Evolutionary conservation across 2,113 vertebrate genomes (phyloP), one percentile per base, ranked within the genome.

Genomic region (Myocastor coypus): DNA sequence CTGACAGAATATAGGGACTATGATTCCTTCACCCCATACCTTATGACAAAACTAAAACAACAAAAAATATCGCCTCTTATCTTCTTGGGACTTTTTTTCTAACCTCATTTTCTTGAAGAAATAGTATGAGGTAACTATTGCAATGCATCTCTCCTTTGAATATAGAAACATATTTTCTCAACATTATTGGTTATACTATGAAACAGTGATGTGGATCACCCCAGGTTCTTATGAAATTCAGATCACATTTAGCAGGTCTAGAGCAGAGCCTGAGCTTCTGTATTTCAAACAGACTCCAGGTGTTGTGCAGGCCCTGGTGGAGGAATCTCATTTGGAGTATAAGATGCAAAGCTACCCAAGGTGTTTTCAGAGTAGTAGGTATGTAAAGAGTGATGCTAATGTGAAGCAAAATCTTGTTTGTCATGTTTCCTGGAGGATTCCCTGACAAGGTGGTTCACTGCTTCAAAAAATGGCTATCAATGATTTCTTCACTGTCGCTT

Each of bases 281-380:
- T 61, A 92, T 92, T 92, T 94, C 91, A 68, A 63, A 82, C 20
- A 63, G 73, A 34, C 12, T 90, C 57, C 86, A 57, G 26, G 64
- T 93, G 78, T 30, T 57, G 24, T 84, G 42, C 37, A 59, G 26
- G 37, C 20, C 10, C 30, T 57, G 37, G 19, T 59, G 3, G 20
- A 69, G 57, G 20, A 9, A 90, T 5, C 46, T 17, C 17, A 84
- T 57, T 86, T 80, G 71, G 75, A 90, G 37, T 42, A 50, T 6
- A 77, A 42, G 59, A 34, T 91, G 28, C 34, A 50, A 95, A 87
- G 32, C 19, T 86, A 69, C 46, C 5, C 69, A 55, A 75, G 24
- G 28, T 91, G 71, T 82, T 64, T 83, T 14, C 81, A 81, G 11
- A 87, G 37, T 4, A 87, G 52, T 5, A 83, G 24, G 34, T 59